Base-by-base conservation (phyloP, 1,140 invertebrate genomes). In the Eriocheir sinensis region DNA sequence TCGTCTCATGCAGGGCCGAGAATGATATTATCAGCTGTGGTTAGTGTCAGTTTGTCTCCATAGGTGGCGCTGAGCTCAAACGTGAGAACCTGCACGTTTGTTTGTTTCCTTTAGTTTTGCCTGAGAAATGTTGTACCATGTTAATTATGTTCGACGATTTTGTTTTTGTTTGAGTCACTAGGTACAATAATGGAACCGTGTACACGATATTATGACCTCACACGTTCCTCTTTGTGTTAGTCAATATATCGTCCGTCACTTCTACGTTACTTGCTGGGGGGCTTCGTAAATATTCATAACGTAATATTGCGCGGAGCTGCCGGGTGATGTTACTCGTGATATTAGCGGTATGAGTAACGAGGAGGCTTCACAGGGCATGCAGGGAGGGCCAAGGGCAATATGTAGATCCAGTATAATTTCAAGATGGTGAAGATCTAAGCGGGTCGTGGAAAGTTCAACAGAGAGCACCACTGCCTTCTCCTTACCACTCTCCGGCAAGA, bases 1-100 rank as follows among this genome's bases (percentile, higher is more conserved):
- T 89, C 27, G 86, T 89, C 36, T 21, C 86, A 30, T 89, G 86
- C 41, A 89, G 44, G 86, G 44, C 44, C 38, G 8, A 72, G 60
- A n/a, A 21, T 89, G 86, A 89, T 89, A 89, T 44, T 89, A 89
- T 44, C 86, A 32, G 38, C 21, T 8, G 86, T 30, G 44, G 44
- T 89, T 89, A 89, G 9, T 89, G 86, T 44, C 86, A 89, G 86
- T 44, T 89, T 89, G 44, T 89, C 38, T 30, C 44, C 41, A 89
- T 40, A 89, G 38, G 44, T 89, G 36, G 40, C 86, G 86, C 86
- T 89, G 86, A 41, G 41, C 86, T 89, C 38, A 41, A 41, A n/a
- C 2, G 40, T 17, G 12, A 15, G 36, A 40, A 41, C 44, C 86
- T 89, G 17, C 86, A 44, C 3, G 2, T n/a, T 48, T 48, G 44